Conservation (phyloP, 2,797 vertebrate genomes). For the Tachyglossus aculeatus region DNA sequence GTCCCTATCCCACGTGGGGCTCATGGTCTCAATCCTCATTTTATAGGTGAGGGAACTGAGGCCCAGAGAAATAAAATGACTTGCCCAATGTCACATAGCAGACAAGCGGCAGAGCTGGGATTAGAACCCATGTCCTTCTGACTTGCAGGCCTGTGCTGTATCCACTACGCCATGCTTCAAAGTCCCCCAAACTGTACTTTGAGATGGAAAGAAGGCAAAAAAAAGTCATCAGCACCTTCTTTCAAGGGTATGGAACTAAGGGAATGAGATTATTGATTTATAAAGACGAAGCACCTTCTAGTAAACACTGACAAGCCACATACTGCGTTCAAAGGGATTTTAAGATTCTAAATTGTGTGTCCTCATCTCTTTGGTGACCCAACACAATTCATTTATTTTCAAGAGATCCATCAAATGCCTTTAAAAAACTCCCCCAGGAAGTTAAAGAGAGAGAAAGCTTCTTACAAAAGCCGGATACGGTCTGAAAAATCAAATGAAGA, state of each 20-base stretch:
- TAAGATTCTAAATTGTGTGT: slow-evolving; percentile 1
- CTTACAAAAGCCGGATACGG: not conserved
- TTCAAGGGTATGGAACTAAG: slow-evolving; percentile 3
- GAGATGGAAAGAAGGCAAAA: not conserved
- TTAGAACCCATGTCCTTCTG: no score
- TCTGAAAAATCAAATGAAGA: not conserved
- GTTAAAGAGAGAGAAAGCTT: not conserved
- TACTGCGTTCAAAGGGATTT: slow-evolving; percentile 6
- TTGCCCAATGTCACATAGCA: no score
- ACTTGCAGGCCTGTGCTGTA: no score
- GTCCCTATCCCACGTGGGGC: no score
- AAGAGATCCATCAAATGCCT: not conserved
- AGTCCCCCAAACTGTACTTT: no score
- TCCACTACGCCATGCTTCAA: no score
- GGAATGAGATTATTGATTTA: not conserved
- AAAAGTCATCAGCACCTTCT: slow-evolving; percentile 2
- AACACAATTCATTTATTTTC: not conserved
- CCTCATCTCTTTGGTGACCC: not conserved
- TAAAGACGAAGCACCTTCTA: slow-evolving; percentile 1
- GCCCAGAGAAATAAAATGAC: no score
- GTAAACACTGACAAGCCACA: not conserved
- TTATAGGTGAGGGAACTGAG: no score
- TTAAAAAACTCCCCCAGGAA: slow-evolving; percentile 1
- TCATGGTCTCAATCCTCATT: no score
- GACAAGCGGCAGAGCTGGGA: no score